Base-by-base conservation (phyloP, 2,113 vertebrate species). In the Balaenoptera acutorostrata region DNA sequence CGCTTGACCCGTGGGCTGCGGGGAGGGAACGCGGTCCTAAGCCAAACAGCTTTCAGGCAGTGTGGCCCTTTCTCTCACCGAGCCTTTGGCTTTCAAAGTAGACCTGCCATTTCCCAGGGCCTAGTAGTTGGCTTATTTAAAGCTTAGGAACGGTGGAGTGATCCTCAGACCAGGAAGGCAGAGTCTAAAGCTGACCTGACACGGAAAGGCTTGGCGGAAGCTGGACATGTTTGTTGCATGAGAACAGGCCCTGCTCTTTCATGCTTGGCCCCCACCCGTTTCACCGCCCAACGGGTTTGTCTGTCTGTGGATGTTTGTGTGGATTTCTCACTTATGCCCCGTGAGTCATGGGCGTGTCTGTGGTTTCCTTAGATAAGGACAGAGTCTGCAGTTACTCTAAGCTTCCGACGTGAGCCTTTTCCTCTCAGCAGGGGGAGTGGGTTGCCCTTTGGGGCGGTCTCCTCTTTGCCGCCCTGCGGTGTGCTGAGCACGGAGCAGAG, bases 1-100 rank as follows among this genome's bases (percentile, higher is more conserved):
- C 2, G 5, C 36, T 20, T 10, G 44, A 31, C 23, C 27, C 33
- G 0, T 0, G 0, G 41, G 21, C 80, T 41, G 23, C 0, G 0
- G 5, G 33, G 17, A n/a, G 21, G 71, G 44, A 39, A 18, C 0
- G 7, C 3, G 6, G 7, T 57, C 64, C 63, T 23, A 29, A 55
- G 3, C 20, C 66, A 39, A 6, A 52, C 20, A 29, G 92, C 8
- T 27, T 41, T 72, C 1, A 17, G 41, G 7, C 46, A 33, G 4
- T 17, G 4, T 61, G 41, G 12, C 20, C 66, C 18, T 44, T 94
- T 64, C 14, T 5, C 12, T 81, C 33, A 25, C 69, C 71, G 64
- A 41, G 10, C 93, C 81, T 88, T 71, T 93, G 44, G 39, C 57
- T 87, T 90, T 39, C n/a, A 71, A 13, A 86, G 39, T 59, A 57